Evolutionary conservation across 1,140 invertebrate species (phyloP).

Genomic region (Aphelinus atriplicis): DNA sequence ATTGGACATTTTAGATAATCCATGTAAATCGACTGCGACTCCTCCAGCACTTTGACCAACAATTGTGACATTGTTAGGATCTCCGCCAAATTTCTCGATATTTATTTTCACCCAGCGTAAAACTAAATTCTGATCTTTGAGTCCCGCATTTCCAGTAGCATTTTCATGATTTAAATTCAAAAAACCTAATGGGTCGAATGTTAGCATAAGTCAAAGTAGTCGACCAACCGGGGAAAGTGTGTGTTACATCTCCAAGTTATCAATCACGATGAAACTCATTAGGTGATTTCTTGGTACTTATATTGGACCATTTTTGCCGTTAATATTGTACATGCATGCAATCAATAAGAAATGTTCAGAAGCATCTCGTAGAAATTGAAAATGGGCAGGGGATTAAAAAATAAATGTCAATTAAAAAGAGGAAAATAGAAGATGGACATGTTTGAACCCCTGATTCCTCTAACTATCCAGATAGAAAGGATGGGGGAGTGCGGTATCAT

Average conservation of each 20-base stretch:
- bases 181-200: constrained; percentile 57
- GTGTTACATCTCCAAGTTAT: background rate
- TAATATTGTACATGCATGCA: no score
- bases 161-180: constrained; percentile 69
- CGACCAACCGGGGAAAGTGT: no score
- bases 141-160: constrained; percentile 74
- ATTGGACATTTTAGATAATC: constrained; percentile 62
- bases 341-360: no score
- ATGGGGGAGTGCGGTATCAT: no score
- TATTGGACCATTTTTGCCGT: no score
- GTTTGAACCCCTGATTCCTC: no score
- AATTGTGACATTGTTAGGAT: constrained; percentile 61
- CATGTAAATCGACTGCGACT: constrained; percentile 63
- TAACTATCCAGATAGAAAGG: no score
- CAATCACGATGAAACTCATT: background rate
- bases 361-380: no score
- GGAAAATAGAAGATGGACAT: no score
- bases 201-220: background rate
- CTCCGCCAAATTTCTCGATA: constrained; percentile 54
- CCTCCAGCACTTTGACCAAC: constrained; percentile 69
- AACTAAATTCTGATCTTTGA: constrained; percentile 67
- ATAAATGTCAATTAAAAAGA: no score
- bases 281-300: no score
- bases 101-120: constrained; percentile 63
- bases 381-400: no score